These are phyloP conservation scores for Podarcis muralis DNA, from an alignment of 2,113 vertebrate species.

Conservation along the genomic window DNA sequence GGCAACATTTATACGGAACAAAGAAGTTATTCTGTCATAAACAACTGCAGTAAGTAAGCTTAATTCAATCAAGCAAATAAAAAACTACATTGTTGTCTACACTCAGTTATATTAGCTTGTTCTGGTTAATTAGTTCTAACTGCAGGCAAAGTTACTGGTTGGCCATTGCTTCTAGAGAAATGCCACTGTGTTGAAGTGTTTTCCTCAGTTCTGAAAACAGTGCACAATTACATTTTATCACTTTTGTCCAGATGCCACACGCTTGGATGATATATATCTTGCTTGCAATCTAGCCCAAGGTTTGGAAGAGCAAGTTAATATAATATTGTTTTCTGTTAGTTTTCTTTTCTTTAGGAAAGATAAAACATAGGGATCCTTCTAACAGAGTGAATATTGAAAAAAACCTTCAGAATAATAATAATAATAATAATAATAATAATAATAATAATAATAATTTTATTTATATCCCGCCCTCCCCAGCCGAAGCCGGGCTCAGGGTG, in stretches of 20 bases:
- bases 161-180: background rate
- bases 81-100: background rate
- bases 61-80: background rate
- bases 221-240: background rate
- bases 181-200: background rate
- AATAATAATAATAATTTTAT: too few species aligned
- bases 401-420: background rate
- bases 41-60: background rate
- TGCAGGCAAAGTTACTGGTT: background rate
- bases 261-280: background rate
- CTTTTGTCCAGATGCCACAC: background rate
- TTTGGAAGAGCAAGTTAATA: slow-evolving; percentile 1
- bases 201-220: background rate
- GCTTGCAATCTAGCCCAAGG: background rate
- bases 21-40: background rate
- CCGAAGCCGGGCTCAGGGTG: too few species aligned
- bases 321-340: background rate
- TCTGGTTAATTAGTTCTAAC: too few species aligned
- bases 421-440: too few species aligned
- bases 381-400: background rate
- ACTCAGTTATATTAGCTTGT: background rate
- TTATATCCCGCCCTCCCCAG: too few species aligned
- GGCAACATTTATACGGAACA: background rate
- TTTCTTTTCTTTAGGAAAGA: background rate
- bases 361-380: background rate